phyloP scores from a whole-genome alignment of 2,888 invertebrate genomes.

The Habroteleia sp. region DNA sequence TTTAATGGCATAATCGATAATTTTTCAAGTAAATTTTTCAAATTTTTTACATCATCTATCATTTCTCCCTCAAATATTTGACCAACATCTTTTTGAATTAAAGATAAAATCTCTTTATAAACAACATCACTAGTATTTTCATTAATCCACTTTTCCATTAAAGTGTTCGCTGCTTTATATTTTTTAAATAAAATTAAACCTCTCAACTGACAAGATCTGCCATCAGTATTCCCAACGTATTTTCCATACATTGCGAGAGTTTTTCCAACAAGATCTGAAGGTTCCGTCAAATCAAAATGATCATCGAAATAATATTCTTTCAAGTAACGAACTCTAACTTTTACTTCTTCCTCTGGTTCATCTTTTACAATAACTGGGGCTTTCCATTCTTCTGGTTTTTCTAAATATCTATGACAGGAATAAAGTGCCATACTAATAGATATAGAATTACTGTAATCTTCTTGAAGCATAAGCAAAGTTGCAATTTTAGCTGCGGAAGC shows the following conservation, averaged over 20 bases:
- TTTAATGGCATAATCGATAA: conserved; percentile 67
- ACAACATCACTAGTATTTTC: conserved; percentile 71
- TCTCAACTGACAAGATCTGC: conserved; percentile 84
- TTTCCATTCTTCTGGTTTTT: conserved; percentile 82
- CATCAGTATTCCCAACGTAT: conserved; percentile 81
- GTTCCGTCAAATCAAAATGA: conserved; percentile 92
- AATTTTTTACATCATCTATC: conserved; percentile 75
- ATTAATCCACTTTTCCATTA: conserved; percentile 74
- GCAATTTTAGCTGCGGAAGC: conserved; percentile 89
- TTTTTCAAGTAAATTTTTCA: conserved; percentile 68
- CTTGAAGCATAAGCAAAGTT: conserved; percentile 92
- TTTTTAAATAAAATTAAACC: conserved; percentile 87
- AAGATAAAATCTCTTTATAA: conserved; percentile 79
- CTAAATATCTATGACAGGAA: conserved; percentile 88
- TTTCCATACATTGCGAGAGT: conserved; percentile 86
- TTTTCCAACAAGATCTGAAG: conserved; percentile 89
- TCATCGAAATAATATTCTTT: conserved; percentile 93
- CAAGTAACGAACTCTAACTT: conserved; percentile 89
- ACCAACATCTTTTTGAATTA: conserved; percentile 78
- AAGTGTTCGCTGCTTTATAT: conserved; percentile 82
- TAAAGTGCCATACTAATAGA: conserved; percentile 86
- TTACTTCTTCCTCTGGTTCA: conserved; percentile 84
- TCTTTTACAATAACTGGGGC: conserved; percentile 72
- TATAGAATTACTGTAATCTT: conserved; percentile 89
- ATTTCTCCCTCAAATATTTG: conserved; percentile 72